phyloP scores from a whole-genome alignment of 2,797 vertebrate species.

The Anguilla pacifica region DNA sequence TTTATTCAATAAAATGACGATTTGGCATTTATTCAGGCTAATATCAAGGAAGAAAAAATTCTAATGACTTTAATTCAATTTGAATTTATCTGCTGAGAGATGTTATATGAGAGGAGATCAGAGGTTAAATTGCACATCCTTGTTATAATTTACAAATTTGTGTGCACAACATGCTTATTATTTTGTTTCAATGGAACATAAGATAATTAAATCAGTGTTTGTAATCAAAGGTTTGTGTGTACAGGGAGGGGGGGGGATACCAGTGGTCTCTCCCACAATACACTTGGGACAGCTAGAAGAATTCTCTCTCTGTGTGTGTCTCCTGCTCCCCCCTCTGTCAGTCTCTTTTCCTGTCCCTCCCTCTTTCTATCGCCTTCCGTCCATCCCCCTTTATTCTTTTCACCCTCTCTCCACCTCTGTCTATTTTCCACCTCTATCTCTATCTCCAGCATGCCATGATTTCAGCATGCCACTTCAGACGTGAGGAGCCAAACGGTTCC shows the following conservation, averaged over 20 bases:
- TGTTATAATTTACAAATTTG: background rate
- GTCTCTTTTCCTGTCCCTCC: background rate
- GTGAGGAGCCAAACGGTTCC: too few relatives aligned
- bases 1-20: too few relatives aligned
- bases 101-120: background rate
- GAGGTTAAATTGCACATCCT: background rate
- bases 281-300: background rate
- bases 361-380: background rate
- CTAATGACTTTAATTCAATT: background rate
- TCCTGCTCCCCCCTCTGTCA: background rate
- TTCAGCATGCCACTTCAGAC: background rate
- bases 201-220: background rate
- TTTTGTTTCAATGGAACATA: background rate
- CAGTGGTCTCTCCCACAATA: background rate
- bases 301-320: background rate
- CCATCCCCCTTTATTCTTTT: too few relatives aligned
- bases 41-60: background rate
- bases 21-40: too few relatives aligned
- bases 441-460: background rate
- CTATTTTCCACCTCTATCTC: background rate
- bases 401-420: too few relatives aligned
- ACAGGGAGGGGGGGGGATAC: background rate
- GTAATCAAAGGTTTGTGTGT: background rate
- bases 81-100: background rate
- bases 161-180: background rate